A percentile compares a stretch with the other conserved stretches of the same genome.
Evolutionary conservation across 2,888 invertebrate species (phyloP).

Genomic region (Chrysolina americana): DNA sequence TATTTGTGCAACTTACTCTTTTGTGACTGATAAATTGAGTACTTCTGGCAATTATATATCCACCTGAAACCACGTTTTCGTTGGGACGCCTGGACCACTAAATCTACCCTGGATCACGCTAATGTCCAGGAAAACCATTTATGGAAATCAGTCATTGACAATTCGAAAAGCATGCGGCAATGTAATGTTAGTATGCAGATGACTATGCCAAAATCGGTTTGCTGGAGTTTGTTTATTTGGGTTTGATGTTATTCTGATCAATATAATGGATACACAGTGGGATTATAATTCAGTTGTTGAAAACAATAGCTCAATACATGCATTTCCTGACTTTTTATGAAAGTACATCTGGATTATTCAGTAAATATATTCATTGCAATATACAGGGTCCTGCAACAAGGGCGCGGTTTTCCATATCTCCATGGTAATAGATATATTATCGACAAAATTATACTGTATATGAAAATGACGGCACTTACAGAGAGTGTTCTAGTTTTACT

Average conservation of each 20-base stretch:
- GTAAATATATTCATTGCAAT: not conserved
- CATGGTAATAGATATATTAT: too few species aligned
- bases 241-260: slow-evolving; percentile 12
- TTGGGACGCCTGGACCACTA: too few species aligned
- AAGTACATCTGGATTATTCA: not conserved
- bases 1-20: too few species aligned
- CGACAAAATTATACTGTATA: too few species aligned
- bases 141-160: slow-evolving; percentile 5
- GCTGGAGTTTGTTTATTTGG: not conserved
- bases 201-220: not conserved
- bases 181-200: slow-evolving; percentile 7
- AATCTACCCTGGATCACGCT: not conserved
- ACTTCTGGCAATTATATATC: too few species aligned
- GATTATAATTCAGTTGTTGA: not conserved
- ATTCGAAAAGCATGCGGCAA: slow-evolving; percentile 7
- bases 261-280: slow-evolving; percentile 10
- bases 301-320: not conserved
- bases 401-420: too few species aligned
- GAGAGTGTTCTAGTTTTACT: too few species aligned
- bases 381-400: too few species aligned
- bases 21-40: too few species aligned
- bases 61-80: too few species aligned
- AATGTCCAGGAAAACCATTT: not conserved
- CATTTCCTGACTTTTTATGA: not conserved
- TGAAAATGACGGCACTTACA: too few species aligned